Base-by-base conservation (phyloP, 1,140 invertebrate genomes). In the Drosophila ironensis region DNA sequence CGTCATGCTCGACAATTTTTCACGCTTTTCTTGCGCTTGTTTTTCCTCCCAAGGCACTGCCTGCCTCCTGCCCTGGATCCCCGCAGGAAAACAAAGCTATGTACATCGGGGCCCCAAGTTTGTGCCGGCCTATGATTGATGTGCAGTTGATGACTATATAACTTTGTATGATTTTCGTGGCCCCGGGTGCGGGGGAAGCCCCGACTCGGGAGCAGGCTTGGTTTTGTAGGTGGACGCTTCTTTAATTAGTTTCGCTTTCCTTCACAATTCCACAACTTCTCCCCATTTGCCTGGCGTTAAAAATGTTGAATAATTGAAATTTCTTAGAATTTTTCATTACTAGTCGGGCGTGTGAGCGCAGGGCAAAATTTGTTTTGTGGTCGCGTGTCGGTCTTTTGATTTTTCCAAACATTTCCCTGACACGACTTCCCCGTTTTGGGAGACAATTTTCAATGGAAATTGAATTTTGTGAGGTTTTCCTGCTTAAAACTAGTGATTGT, bases 291-390 rank as follows among this genome's bases (percentile, higher is more conserved):
- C 57, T 78, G 78, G 78, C 78, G 78, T 84, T 86, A 84, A 86
- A 86, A 86, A 84, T 84, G 74, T 84, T 84, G 80, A 84, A 84
- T 84, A 84, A 86, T 84, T 86, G 77, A 86, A 84, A 84, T 80
- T 84, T 84, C 80, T 68, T 37, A 41, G 80, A 84, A 84, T 74
- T 84, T 63, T 86, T 71, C 72, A 81, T 80, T 69, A 56, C 69
- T 84, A 66, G 38, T 72, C 51, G 48, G 35, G 41, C 48, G 46
- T 25, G 27, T 28, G 46, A 27, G 6, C 14, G 40, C 60, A 52
- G 19, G 56, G 68, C 38, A 50, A 72, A 73, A 69, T 38, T 68
- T 67, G 28, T 59, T 82, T 48, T 78, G 59, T 78, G 63, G 78
- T 84, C 78, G 80, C 80, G 73, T 84, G 78, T 40, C 73, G 52